Evolutionary conservation across 2,888 invertebrate genomes (phyloP), one percentile per base, ranked within the genome.

Genomic region (Sarcophaga carnaria): DNA sequence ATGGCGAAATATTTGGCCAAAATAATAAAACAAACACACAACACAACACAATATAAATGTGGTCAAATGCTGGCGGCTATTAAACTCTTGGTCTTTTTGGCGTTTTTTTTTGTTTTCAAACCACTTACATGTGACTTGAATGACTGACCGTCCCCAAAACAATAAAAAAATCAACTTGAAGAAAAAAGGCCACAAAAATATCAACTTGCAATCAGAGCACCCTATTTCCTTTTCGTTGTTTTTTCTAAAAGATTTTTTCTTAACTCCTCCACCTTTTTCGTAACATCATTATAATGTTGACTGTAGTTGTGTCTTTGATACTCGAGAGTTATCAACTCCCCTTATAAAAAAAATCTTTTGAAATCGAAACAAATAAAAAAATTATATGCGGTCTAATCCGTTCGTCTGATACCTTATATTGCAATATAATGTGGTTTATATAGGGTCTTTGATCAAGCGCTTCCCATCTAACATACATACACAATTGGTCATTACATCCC

Each of bases 151-250:
- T 87, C 87, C 81, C 79, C 81, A 87, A 87, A 83, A 75, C 49
- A 86, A 81, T 66, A 78, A 76, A 80, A 86, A 47, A 54, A 54
- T 10, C 59, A 62, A 2, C 20, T 54, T 54, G 47, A 22, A 71
- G 59, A 66, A 64, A 70, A 72, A 17, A 17, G 54, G 14, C 54
- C 12, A 12, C 12, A 54, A 77, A 71, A 83, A 87, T 87, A 87
- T 87, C 84, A 87, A 87, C 76, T 87, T 87, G 71, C 87, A 87
- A 82, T 84, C 81, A 87, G 87, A 79, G 79, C 84, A 87, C 80
- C 80, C 83, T 84, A 81, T 79, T 79, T 86, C 69, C 10, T 64
- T 64, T 59, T 27, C 60, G 76, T 63, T 77, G 5, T 80, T n/a
- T 49, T 70, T 47, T 25, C 11, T 69, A 11, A 60, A 47, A 8